phyloP scores from a whole-genome alignment of 2,113 vertebrate genomes.

The Tauraco erythrolophus region DNA sequence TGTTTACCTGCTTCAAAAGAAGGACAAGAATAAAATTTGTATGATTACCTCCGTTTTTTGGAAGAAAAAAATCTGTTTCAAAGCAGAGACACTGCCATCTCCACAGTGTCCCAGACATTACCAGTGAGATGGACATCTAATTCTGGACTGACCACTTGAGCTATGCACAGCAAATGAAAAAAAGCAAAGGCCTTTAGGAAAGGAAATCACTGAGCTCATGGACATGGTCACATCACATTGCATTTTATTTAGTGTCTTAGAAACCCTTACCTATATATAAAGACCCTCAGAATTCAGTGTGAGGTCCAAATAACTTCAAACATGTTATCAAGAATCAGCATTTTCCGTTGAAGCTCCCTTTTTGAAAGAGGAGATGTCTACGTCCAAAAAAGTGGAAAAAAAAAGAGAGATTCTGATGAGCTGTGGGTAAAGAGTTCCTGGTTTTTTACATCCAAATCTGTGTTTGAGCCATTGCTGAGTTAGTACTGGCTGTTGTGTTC shows the following conservation, averaged over 20 bases:
- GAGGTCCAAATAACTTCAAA: background rate
- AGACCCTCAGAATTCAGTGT: background rate
- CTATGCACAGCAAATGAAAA: background rate
- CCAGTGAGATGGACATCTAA: background rate
- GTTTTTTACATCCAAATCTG: background rate
- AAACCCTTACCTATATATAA: background rate
- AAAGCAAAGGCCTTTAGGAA: background rate
- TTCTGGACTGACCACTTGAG: background rate
- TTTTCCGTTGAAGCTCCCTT: background rate
- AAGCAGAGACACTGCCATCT: background rate
- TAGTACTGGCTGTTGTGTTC: background rate
- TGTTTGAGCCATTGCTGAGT: background rate
- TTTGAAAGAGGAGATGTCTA: background rate
- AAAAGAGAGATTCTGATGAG: background rate
- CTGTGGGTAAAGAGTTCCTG: background rate
- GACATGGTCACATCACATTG: background rate
- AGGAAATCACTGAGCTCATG: background rate
- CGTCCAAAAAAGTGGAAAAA: background rate
- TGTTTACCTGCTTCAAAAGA: background rate
- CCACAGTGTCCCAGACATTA: background rate
- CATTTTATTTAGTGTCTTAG: background rate
- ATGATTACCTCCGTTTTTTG: background rate
- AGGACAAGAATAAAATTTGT: background rate
- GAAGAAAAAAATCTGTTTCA: background rate
- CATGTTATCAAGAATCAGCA: background rate